Evolutionary conservation across 2,888 invertebrate genomes (phyloP).

Genomic region (Slavum lentiscoides): DNA sequence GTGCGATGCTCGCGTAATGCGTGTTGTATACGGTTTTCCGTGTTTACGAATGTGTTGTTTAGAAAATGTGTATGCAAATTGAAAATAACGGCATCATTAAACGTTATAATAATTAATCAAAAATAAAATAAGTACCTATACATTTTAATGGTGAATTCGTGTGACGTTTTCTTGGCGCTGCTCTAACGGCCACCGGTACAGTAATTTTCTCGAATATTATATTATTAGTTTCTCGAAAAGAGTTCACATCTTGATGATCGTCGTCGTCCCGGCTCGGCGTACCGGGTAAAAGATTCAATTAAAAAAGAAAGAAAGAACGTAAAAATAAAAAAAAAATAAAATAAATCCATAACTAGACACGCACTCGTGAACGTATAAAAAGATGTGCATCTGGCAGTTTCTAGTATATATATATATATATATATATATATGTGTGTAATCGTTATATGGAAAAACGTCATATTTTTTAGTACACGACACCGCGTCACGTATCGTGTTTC

Average conservation of each 20-base stretch:
- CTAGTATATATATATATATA: neutral
- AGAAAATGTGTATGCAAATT: too few relatives aligned
- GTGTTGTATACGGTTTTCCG: too few relatives aligned
- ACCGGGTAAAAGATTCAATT: constrained; percentile 40
- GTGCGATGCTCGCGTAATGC: too few relatives aligned
- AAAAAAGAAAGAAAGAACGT: neutral
- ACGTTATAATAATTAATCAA: neutral
- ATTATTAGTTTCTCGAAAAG: constrained; percentile 39
- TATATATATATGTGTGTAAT: too few relatives aligned
- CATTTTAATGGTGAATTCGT: neutral
- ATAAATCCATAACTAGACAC: constrained; percentile 47
- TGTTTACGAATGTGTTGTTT: too few relatives aligned
- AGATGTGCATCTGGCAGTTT: constrained; percentile 37
- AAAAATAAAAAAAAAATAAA: constrained; percentile 35
- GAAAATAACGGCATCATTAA: neutral
- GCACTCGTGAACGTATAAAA: constrained; percentile 39
- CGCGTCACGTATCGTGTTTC: constrained; percentile 45
- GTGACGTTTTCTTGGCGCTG: constrained; percentile 25
- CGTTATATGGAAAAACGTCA: constrained; percentile 52
- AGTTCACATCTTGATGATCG: constrained; percentile 50
- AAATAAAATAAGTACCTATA: neutral
- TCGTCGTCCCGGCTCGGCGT: constrained; percentile 2
- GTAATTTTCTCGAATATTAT: constrained; percentile 2
- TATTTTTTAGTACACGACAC: constrained; percentile 49
- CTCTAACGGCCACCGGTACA: neutral